Conservation (phyloP, 2,888 invertebrate species). For the Monochamus alternatus region DNA sequence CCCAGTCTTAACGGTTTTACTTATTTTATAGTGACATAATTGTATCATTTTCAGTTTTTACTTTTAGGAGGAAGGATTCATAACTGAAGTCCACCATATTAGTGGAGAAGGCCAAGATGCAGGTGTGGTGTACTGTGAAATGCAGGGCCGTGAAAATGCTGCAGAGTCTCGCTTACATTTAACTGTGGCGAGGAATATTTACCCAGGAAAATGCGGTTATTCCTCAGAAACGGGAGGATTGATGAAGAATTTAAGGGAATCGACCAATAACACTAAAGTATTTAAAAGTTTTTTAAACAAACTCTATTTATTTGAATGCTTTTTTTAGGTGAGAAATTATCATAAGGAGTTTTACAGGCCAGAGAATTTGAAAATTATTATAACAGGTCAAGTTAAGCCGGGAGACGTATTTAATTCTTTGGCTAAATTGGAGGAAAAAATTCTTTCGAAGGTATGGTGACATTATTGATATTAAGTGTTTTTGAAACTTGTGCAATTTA, state of each 20-base stretch:
- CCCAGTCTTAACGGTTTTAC: slow-evolving; percentile 81
- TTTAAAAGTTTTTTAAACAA: slow-evolving; percentile 9
- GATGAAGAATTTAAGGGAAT: slow-evolving; percentile 86
- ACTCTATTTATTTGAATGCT: slow-evolving; percentile 60
- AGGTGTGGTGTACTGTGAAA: slow-evolving; percentile 97
- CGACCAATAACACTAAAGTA: slow-evolving; percentile 87
- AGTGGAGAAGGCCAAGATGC: slow-evolving; percentile 91
- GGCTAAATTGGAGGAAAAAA: slow-evolving; percentile 83
- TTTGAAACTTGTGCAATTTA: slow-evolving; percentile 3
- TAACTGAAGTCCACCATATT: slow-evolving; percentile 94
- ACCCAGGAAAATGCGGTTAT: slow-evolving; percentile 88
- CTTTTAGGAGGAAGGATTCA: slow-evolving; percentile 82
- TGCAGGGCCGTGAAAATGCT: slow-evolving; percentile 90
- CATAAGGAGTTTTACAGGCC: slow-evolving; percentile 91
- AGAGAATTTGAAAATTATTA: slow-evolving; percentile 88
- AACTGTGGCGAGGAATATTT: slow-evolving; percentile 80
- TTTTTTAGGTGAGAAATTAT: slow-evolving; percentile 80
- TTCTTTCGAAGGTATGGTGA: slow-evolving; percentile 76
- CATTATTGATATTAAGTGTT: background rate
- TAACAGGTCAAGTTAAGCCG: slow-evolving; percentile 86
- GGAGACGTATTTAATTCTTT: slow-evolving; percentile 84
- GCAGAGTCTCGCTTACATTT: slow-evolving; percentile 82
- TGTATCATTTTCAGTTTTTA: background rate
- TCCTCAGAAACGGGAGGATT: slow-evolving; percentile 89
- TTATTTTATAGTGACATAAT: background rate